phyloP scores from a whole-genome alignment of 2,888 invertebrate genomes.

The Sesia bembeciformis region DNA sequence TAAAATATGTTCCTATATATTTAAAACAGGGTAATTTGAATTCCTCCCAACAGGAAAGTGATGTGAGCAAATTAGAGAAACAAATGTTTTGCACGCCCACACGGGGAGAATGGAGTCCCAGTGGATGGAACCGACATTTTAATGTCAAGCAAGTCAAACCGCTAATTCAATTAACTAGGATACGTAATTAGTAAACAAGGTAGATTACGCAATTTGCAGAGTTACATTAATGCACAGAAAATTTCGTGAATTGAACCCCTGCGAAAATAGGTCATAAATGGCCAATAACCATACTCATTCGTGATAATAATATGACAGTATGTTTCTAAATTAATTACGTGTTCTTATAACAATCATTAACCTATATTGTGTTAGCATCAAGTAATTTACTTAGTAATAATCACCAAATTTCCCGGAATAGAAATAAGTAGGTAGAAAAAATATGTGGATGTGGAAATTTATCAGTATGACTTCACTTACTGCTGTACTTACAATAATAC shows the following conservation, averaged over 20 bases:
- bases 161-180: not conserved
- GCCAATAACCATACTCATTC: not conserved
- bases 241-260: not conserved
- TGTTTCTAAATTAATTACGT: not conserved
- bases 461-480: no score
- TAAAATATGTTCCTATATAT: no score
- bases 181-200: not conserved
- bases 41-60: conserved; percentile 23
- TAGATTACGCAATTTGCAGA: not conserved
- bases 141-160: conserved; percentile 1
- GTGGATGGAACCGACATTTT: conserved; percentile 13
- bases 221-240: not conserved
- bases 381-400: no score
- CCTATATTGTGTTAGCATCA: no score
- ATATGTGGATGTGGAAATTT: no score
- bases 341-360: not conserved
- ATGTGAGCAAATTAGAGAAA: conserved; percentile 33
- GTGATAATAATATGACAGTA: not conserved
- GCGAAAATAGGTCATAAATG: no score
- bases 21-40: conserved; percentile 22
- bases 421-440: no score
- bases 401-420: no score
- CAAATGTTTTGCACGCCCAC: conserved; percentile 27
- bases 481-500: no score
- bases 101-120: conserved; percentile 23